Evolutionary conservation across 2,113 vertebrate genomes (phyloP).

Genomic region (Gymnobelideus leadbeateri): DNA sequence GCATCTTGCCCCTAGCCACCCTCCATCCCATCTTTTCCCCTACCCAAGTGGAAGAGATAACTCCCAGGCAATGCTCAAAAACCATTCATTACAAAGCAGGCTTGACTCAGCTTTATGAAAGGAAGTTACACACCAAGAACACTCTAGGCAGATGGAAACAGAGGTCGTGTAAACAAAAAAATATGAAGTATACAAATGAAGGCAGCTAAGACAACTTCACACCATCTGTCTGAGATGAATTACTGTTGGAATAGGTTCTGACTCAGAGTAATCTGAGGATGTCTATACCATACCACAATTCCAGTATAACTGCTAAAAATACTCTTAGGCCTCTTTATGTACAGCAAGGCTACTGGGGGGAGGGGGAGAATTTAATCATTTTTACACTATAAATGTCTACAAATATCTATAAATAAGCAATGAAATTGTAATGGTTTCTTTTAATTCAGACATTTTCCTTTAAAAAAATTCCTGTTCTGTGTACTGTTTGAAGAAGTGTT

Average conservation of each 20-base stretch:
- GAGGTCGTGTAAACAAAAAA: not conserved
- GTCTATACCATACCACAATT: constrained; percentile 52
- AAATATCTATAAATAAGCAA: not conserved
- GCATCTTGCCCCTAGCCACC: no score
- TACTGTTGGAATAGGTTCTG: constrained; percentile 43
- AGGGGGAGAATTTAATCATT: constrained; percentile 22
- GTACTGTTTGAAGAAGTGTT: constrained; percentile 3
- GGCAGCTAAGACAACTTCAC: constrained; percentile 43
- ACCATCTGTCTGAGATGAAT: constrained; percentile 43
- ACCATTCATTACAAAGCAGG: not conserved
- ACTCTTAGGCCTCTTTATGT: constrained; percentile 50
- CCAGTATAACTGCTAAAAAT: constrained; percentile 58
- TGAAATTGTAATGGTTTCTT: not conserved
- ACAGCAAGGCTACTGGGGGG: constrained; percentile 11
- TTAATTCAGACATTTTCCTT: not conserved
- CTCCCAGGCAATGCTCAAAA: not conserved
- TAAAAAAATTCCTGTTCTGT: not conserved
- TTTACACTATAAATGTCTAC: constrained; percentile 34
- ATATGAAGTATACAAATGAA: constrained; percentile 37
- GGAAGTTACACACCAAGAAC: not conserved
- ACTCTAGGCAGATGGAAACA: not conserved
- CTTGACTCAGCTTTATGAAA: not conserved
- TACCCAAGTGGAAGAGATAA: no score
- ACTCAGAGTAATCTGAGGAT: constrained; percentile 60
- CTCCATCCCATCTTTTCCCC: no score